These are phyloP conservation scores for Anastatus disparis DNA, from an alignment of 1,140 invertebrate genomes.

Conservation along the genomic window DNA sequence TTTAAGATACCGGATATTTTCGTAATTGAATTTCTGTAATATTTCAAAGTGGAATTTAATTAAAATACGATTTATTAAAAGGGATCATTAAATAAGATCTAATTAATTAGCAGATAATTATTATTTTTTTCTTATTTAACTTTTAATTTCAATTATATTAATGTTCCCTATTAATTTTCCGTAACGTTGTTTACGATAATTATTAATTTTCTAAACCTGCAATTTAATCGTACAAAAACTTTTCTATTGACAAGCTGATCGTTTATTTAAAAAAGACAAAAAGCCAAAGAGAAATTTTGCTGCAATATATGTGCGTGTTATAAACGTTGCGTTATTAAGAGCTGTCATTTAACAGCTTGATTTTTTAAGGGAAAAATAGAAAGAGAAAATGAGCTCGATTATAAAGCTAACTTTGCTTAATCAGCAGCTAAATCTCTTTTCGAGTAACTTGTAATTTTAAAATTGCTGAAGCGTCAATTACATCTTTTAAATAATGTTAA, in stretches of 20 bases:
- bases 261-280: background rate
- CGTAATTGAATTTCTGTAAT: too few species aligned
- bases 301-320: too few species aligned
- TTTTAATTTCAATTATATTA: too few species aligned
- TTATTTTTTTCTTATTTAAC: too few species aligned
- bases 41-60: background rate
- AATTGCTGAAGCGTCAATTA: slow-evolving; percentile 11
- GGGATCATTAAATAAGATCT: background rate
- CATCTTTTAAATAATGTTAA: slow-evolving; percentile 17
- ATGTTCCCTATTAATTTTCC: slow-evolving; percentile 37
- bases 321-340: too few species aligned
- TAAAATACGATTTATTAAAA: background rate
- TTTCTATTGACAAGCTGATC: background rate
- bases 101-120: slow-evolving; percentile 24
- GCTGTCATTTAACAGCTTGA: too few species aligned
- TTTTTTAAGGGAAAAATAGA: too few species aligned
- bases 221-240: too few species aligned
- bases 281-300: background rate
- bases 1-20: too few species aligned
- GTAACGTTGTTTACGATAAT: slow-evolving; percentile 1
- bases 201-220: slow-evolving; percentile 3
- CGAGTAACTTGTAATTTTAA: slow-evolving; percentile 10
- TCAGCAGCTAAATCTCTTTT: too few species aligned
- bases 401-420: too few species aligned
- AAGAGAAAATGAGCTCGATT: too few species aligned